Base-by-base conservation (phyloP, 2,888 invertebrate species). In the Anoplius nigerrimus region DNA sequence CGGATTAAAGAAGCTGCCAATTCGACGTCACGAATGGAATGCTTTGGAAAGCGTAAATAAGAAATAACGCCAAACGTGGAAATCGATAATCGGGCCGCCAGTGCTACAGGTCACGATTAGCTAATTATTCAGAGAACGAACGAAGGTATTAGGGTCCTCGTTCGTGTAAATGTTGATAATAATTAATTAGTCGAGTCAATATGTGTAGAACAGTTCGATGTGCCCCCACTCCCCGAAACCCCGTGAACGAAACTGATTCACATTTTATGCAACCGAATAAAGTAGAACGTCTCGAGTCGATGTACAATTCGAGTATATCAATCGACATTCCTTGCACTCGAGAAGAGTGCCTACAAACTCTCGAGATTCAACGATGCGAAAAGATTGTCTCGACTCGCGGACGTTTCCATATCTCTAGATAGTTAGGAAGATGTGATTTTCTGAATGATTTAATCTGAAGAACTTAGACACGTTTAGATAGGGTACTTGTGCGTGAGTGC, bases 161-260 rank as follows among this genome's bases (percentile, higher is more conserved):
- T 68, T 73, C 71, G 46, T 62, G 67, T 48, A 65, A 61, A 27
- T 74, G 67, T 72, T 64, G 57, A 65, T 73, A 59, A 27, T 63
- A 54, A 68, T 67, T 63, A 74, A 65, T 74, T 78, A 78, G 78
- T 55, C 69, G 66, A 72, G 60, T 78, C 71, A 62, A 74, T 78
- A 71, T 74, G 67, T 68, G 74, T 78, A 78, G 74, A 78, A 66
- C 68, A 75, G 69, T 74, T 78, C 69, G 64, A 78, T 78, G 76
- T 78, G 60, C 70, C 74, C 72, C 78, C 8, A n/a, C 24, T 74
- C 61, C 76, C 34, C 34, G n/a, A 34, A 34, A 34, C 34, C 34
- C 34, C 8, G 11, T 27, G 68, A 78, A 75, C 66, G 67, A 74
- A 69, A 34, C 69, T 71, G 56, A 74, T 62, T 70, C 63, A 20